Conservation (phyloP, 2,797 vertebrate species). For the Cygnus olor region DNA sequence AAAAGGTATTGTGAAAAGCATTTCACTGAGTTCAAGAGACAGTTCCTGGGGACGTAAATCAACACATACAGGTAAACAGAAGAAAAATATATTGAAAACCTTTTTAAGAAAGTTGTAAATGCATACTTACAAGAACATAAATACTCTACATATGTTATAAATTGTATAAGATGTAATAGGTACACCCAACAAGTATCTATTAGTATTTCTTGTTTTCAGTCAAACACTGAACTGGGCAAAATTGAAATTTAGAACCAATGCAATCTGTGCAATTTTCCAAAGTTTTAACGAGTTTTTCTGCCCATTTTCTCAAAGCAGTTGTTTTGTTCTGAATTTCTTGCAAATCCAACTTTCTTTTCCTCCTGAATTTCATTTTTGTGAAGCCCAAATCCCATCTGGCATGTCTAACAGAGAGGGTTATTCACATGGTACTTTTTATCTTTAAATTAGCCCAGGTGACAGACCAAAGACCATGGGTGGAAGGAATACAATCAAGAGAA, state of each 20-base stretch:
- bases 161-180: not conserved
- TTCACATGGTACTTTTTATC: not conserved
- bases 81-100: not conserved
- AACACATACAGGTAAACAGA: not conserved
- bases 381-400: not conserved
- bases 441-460: not conserved
- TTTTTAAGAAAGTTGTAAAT: not conserved
- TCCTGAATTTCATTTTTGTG: not conserved
- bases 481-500: not conserved
- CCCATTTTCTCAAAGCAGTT: not conserved
- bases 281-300: not conserved
- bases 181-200: not conserved
- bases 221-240: not conserved
- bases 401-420: not conserved
- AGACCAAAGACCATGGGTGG: not conserved
- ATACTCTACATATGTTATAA: not conserved
- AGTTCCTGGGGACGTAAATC: not conserved
- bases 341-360: not conserved
- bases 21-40: not conserved
- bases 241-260: not conserved
- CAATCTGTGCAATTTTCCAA: not conserved
- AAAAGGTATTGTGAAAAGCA: not conserved
- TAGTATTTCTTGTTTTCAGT: not conserved
- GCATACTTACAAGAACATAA: not conserved
- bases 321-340: not conserved